Percentiles rank a stretch among this genome's conserved stretches.
Conservation (phyloP, 2,797 vertebrate genomes). For the Pseudochromis fuscus region DNA sequence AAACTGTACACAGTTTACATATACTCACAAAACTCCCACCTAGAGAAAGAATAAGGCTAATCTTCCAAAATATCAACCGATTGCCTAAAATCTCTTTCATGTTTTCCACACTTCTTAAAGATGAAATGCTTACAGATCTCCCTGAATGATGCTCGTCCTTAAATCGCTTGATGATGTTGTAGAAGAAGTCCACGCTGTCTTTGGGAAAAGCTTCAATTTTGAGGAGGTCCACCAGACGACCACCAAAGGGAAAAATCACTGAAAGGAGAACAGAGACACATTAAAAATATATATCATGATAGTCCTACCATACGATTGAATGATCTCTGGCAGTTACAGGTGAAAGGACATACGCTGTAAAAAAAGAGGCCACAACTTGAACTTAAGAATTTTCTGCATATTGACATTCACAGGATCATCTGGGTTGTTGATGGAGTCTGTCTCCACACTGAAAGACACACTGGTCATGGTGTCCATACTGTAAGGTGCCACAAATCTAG, state of each 20-base stretch:
- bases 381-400: constrained; percentile 83
- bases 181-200: constrained; percentile 75
- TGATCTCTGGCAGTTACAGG: not conserved
- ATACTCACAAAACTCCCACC: not conserved
- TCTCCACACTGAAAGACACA: constrained; percentile 87
- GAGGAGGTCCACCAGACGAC: constrained; percentile 68
- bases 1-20: not conserved
- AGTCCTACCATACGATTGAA: not conserved
- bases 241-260: constrained; percentile 81
- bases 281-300: not conserved
- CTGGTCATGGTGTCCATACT: constrained; percentile 88
- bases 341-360: constrained; percentile 63
- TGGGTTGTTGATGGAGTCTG: constrained; percentile 86
- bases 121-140: constrained; percentile 49
- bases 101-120: not conserved
- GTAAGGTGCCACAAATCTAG: constrained; percentile 85
- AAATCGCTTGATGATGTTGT: constrained; percentile 75
- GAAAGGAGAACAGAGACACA: constrained; percentile 30
- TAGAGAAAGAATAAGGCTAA: no score
- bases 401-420: constrained; percentile 82
- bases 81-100: not conserved
- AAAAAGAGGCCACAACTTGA: constrained; percentile 66
- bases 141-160: constrained; percentile 75
- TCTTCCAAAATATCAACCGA: no score
- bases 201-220: constrained; percentile 68